Base-by-base conservation (phyloP, 2,113 vertebrate genomes). In the Actinemys pallida region DNA sequence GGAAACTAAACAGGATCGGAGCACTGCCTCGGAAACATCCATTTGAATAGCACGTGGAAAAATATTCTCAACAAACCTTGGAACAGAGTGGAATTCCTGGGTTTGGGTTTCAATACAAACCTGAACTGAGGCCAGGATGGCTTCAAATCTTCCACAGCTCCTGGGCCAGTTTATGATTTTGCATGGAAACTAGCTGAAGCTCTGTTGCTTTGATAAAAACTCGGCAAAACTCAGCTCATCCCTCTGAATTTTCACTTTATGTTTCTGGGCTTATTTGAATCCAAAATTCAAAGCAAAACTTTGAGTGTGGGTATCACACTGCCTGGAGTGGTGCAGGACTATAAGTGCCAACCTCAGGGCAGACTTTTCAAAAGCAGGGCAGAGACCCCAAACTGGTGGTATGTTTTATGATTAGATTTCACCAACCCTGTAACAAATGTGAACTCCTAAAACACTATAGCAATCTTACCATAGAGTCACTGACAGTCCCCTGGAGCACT, bases 61-160 rank as follows among this genome's bases (percentile, higher is more conserved):
- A 35, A 88, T 3, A 39, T 47, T 6, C 31, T 49, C 22, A 79
- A 93, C 52, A 14, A 90, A 57, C 6, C 75, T 62, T 92, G 93
- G 27, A 88, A 42, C 39, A 78, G 76, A 87, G 49, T 45, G 25
- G 81, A 80, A n/a, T 78, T 91, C 93, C 88, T 91, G 79, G 85
- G 86, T 62, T 10, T 31, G 39, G 53, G 42, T 84, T 83, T 93
- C 56, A 93, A 87, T 92, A 90, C 72, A 96, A 95, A 88, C 39
- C 39, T 91, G 92, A 88, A 92, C 93, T 95, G 95, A 50, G 88
- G 53, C 80, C 94, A 97, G 95, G 93, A 87, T 57, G 94, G 86
- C 96, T 96, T 45, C 72, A 94, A 92, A 81, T 81, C 79, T 92
- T 84, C 86, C 84, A 62, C 83, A 86, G 52, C 2, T 35, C 80